Conservation (phyloP, 1,140 invertebrate genomes). For the Tachypleus tridentatus region DNA sequence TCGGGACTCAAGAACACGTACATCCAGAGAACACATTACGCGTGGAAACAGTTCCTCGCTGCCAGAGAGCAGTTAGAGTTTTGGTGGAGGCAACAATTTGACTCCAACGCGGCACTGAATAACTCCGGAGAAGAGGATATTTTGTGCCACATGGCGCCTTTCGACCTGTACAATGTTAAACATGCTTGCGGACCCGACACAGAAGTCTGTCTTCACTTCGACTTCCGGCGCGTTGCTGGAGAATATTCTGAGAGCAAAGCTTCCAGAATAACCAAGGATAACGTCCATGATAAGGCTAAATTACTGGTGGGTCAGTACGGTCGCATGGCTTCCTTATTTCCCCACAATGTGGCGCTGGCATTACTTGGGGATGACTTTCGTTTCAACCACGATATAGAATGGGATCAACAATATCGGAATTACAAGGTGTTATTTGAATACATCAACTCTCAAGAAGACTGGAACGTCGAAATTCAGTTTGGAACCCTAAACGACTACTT, state of each 20-base stretch:
- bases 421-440: constrained; percentile 88
- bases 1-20: constrained; percentile 74
- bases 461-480: constrained; percentile 82
- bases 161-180: constrained; percentile 95
- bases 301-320: constrained; percentile 74
- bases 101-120: constrained; percentile 38
- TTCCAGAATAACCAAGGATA: constrained; percentile 63
- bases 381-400: constrained; percentile 74
- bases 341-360: constrained; percentile 76
- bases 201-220: constrained; percentile 94
- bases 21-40: constrained; percentile 90
- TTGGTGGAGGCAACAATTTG: constrained; percentile 88
- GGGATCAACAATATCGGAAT: constrained; percentile 87
- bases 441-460: constrained; percentile 63
- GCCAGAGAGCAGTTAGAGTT: constrained; percentile 71
- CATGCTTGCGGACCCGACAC: constrained; percentile 98
- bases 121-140: constrained; percentile 71
- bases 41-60: constrained; percentile 83
- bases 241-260: constrained; percentile 83
- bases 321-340: constrained; percentile 58
- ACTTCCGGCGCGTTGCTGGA: constrained; percentile 75
- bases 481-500: constrained; percentile 93
- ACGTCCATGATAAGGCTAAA: constrained; percentile 71
- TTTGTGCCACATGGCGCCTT: constrained; percentile 96
- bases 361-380: constrained; percentile 93